Percentiles rank a stretch among this genome's conserved stretches.
These are phyloP conservation scores for Scartelaos histophorus DNA, from an alignment of 2,113 vertebrate species.

Conservation along the genomic window DNA sequence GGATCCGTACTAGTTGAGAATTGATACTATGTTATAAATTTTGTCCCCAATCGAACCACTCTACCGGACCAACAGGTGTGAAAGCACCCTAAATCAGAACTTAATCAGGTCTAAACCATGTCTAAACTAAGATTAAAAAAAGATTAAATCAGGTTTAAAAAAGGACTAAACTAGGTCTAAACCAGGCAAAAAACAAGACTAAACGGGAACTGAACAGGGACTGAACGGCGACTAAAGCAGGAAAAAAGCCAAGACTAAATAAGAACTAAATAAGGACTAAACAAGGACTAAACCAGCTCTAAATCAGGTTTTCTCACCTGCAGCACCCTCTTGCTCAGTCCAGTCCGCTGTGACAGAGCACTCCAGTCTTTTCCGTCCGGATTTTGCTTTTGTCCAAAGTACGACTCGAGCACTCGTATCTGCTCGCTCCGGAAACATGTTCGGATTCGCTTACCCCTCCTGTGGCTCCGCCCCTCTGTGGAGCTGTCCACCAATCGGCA, in stretches of 20 bases:
- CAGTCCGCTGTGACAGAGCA: constrained; percentile 69
- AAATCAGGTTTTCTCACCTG: constrained; percentile 54
- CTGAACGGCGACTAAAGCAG: not conserved
- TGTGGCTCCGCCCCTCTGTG: constrained; percentile 22
- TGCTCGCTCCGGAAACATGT: constrained; percentile 78
- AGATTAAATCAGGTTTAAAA: not conserved
- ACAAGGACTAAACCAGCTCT: not conserved
- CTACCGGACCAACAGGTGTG: too few species aligned
- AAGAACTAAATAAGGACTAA: not conserved
- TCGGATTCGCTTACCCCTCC: constrained; percentile 70
- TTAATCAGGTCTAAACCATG: not conserved
- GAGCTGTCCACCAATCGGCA: constrained; percentile 44
- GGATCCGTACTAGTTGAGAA: too few species aligned
- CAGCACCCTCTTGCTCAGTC: constrained; percentile 76
- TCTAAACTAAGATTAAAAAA: not conserved
- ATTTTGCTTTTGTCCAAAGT: constrained; percentile 75
- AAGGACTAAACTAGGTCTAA: not conserved
- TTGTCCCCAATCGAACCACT: too few species aligned
- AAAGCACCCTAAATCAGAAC: too few species aligned
- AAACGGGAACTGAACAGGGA: not conserved
- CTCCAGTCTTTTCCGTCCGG: constrained; percentile 76
- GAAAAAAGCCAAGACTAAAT: not conserved
- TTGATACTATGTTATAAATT: too few species aligned
- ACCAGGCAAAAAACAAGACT: not conserved
- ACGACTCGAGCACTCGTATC: constrained; percentile 72